A percentile compares a stretch with the other conserved stretches of the same genome.
phyloP scores from a whole-genome alignment of 2,113 vertebrate genomes.

The Etheostoma spectabile region DNA sequence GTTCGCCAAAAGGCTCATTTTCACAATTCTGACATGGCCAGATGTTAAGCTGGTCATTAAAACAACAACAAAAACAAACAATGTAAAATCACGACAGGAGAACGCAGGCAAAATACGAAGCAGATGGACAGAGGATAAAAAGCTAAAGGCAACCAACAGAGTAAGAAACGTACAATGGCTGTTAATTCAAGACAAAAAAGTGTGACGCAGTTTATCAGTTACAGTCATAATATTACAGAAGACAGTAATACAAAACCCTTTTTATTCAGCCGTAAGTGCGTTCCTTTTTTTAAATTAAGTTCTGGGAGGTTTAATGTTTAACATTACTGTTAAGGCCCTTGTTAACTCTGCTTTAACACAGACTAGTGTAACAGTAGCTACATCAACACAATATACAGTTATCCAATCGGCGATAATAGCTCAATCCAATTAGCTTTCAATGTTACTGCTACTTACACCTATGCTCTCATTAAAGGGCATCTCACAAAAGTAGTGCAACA shows the following conservation, averaged over 20 bases:
- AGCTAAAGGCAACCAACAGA: not conserved
- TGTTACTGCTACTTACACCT: not conserved
- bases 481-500: not conserved
- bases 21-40: not conserved
- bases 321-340: not conserved
- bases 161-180: not conserved
- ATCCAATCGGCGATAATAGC: not conserved
- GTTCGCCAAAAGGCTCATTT: not conserved
- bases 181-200: not conserved
- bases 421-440: not conserved
- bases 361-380: not conserved
- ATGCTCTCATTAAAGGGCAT: not conserved
- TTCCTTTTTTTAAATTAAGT: not conserved
- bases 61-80: conserved; percentile 4
- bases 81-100: not conserved
- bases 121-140: not conserved
- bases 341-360: not conserved
- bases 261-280: not conserved
- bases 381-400: not conserved
- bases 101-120: not conserved
- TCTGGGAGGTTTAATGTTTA: not conserved
- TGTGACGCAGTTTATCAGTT: not conserved
- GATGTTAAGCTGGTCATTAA: not conserved
- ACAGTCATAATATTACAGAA: too few species aligned
- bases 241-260: not conserved